Evolutionary conservation across 2,113 vertebrate species (phyloP).

Genomic region (Pampusana beccarii): DNA sequence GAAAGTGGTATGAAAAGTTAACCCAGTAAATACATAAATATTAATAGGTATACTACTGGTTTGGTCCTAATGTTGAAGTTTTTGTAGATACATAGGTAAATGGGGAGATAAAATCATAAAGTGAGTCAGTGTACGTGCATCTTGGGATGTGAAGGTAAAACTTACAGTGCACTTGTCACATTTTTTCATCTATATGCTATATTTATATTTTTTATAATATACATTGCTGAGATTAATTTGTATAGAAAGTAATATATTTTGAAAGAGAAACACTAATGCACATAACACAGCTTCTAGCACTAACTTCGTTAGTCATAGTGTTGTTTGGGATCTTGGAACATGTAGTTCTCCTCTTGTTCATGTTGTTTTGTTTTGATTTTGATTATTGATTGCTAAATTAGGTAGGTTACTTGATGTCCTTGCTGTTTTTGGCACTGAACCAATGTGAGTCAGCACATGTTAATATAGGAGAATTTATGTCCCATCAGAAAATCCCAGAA

Average conservation of each 20-base stretch:
- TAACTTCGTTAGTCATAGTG: background rate
- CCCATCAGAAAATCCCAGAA: background rate
- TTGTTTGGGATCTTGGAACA: background rate
- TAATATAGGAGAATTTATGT: background rate
- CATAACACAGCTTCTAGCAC: background rate
- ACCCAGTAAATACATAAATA: background rate
- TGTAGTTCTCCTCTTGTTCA: background rate
- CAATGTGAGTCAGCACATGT: background rate
- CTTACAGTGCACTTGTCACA: background rate
- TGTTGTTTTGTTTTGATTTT: background rate
- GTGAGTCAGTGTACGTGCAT: rapidly evolving
- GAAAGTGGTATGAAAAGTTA: background rate
- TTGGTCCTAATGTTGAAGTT: background rate
- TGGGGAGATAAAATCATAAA: background rate
- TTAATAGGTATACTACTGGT: background rate
- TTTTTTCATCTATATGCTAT: background rate
- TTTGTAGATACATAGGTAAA: background rate
- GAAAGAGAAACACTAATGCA: background rate
- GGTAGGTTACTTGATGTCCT: background rate
- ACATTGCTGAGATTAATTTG: background rate
- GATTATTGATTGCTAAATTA: background rate
- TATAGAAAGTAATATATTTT: background rate
- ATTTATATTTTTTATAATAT: background rate
- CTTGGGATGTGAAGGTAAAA: background rate
- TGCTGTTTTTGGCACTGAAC: background rate